Evolutionary conservation across 2,113 vertebrate genomes (phyloP).

Genomic region (Stigmatopora argus): DNA sequence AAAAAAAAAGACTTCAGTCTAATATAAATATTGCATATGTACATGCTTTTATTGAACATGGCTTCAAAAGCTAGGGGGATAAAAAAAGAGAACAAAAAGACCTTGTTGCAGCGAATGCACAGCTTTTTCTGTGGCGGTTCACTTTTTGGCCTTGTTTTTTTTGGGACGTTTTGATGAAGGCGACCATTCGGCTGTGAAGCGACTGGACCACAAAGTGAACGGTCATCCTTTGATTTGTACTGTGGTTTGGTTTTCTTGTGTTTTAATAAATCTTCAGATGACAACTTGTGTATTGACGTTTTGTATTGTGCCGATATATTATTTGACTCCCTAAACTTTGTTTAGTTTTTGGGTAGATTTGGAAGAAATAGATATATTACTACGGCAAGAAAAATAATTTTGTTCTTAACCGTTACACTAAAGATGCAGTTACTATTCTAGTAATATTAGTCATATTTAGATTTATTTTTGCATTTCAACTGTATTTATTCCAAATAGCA

Average conservation of each 20-base stretch:
- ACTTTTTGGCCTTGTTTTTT: constrained; percentile 34
- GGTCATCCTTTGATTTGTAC: constrained; percentile 78
- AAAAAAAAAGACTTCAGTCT: constrained; percentile 70
- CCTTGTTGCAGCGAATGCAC: constrained; percentile 66
- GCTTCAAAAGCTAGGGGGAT: constrained; percentile 74
- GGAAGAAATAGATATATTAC: no score
- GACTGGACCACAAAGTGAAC: constrained; percentile 65
- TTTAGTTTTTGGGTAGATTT: no score
- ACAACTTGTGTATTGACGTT: neutral
- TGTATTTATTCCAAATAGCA: no score
- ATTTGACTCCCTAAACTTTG: no score
- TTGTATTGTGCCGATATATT: no score
- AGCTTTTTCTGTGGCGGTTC: constrained; percentile 60
- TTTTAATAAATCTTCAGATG: constrained; percentile 77
- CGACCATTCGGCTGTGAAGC: constrained; percentile 61
- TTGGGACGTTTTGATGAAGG: constrained; percentile 58
- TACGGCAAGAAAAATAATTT: no score
- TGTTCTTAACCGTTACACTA: no score
- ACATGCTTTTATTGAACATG: constrained; percentile 68
- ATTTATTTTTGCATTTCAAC: no score
- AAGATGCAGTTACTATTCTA: no score
- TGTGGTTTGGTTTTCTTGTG: constrained; percentile 79
- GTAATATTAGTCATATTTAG: no score
- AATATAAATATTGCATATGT: constrained; percentile 74
- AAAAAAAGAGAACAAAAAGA: constrained; percentile 31